Base-by-base conservation (phyloP, 2,888 invertebrate genomes). In the Leptura quadrifasciata region DNA sequence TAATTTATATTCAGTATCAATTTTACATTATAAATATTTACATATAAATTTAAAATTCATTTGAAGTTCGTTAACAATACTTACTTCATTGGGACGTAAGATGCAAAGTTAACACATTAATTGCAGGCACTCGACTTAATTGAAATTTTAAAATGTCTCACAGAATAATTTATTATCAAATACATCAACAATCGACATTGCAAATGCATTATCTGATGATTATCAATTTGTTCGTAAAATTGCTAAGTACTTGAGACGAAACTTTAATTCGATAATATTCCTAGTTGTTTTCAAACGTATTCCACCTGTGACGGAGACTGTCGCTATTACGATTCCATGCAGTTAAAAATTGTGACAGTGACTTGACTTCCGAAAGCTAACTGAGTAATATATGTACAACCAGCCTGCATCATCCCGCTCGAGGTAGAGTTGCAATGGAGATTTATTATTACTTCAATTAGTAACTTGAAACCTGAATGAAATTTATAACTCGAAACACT, bases 361-460 rank as follows among this genome's bases (percentile, higher is more conserved):
- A 72, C 70, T 70, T 70, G 70, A 68, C 75, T 77, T 63, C 54
- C 61, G 15, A 39, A 55, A 31, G 69, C 61, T 58, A 63, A 69
- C 61, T 18, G 69, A 72, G 69, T 72, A 72, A 75, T 75, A 72
- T 75, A 77, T 72, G 74, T 39, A 47, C n/a, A n/a, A 52, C 47
- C 57, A 58, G n/a, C 60, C 60, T 47, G 72, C 74, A 74, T 74
- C 69, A 74, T 75, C 52, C 71, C 70, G 64, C 65, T 64, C 6
- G 27, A 20, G 39, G 39, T 69, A 68, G 73, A 68, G 69, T 39
- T 71, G 73, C 75, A 79, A 81, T 80, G 80, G 72, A 77, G 76
- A 80, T 81, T 81, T 80, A 81, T 80, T 76, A 76, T 79, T 72
- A 75, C 78, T 73, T 72, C 78, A 81, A 81, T 81, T 81, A 81